Evolutionary conservation across 2,797 vertebrate genomes (phyloP).

Genomic region (Carapus acus): DNA sequence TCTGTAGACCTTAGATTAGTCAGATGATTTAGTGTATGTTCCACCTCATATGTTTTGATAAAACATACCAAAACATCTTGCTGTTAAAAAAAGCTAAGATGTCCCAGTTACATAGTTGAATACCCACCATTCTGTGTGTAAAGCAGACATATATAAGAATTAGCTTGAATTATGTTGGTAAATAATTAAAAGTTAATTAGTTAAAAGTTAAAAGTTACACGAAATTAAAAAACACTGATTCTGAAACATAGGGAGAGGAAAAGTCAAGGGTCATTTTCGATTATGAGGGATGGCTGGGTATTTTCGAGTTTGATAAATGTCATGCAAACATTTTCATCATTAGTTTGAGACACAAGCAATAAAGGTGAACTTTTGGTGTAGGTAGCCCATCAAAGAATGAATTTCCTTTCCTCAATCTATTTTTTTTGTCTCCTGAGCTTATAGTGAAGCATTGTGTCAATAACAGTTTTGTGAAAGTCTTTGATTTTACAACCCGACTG

Average conservation of each 20-base stretch:
- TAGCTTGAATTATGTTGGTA: too few relatives aligned
- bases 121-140: background rate
- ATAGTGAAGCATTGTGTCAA: background rate
- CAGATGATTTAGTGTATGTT: constrained; percentile 59
- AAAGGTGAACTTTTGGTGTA: constrained; percentile 1
- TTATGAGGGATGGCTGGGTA: constrained; percentile 7
- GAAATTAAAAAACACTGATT: too few relatives aligned
- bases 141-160: too few relatives aligned
- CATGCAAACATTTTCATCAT: constrained; percentile 8
- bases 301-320: background rate
- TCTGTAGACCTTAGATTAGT: constrained; percentile 65
- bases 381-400: background rate
- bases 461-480: background rate
- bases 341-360: background rate
- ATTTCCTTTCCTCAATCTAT: background rate
- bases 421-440: constrained; percentile 2
- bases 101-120: constrained; percentile 1
- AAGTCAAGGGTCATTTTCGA: constrained; percentile 5
- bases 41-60: constrained; percentile 40
- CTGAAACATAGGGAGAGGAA: too few relatives aligned
- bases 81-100: constrained; percentile 62
- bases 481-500: constrained; percentile 14
- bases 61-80: constrained; percentile 57
- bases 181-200: too few relatives aligned
- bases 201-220: too few relatives aligned